A percentile compares a stretch with the other conserved stretches of the same genome.
These are phyloP conservation scores for Rhinella marina DNA, from an alignment of 2,797 vertebrate genomes.

Conservation along the genomic window DNA sequence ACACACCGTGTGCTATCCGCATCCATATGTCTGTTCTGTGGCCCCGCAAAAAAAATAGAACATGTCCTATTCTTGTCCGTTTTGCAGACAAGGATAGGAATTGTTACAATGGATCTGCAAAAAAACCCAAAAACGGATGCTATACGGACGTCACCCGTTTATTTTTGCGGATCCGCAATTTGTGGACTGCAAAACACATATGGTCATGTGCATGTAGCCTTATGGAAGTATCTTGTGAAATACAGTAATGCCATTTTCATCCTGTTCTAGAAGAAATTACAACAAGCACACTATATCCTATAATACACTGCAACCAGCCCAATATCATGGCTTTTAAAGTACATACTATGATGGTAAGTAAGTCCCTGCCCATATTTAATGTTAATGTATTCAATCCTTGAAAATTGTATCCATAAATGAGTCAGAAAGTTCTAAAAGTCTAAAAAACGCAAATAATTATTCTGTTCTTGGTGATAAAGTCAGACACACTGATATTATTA, in stretches of 20 bases:
- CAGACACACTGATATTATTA: not conserved
- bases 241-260: not conserved
- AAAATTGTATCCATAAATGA: not conserved
- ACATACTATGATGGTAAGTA: not conserved
- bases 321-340: not conserved
- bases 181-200: too few relatives aligned
- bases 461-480: conserved; percentile 18
- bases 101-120: too few relatives aligned
- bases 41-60: too few relatives aligned
- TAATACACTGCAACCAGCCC: not conserved
- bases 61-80: too few relatives aligned
- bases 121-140: too few relatives aligned
- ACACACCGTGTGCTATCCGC: too few relatives aligned
- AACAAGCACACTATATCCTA: not conserved
- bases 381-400: not conserved
- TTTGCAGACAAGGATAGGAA: too few relatives aligned
- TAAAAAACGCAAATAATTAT: conserved; percentile 4
- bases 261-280: not conserved
- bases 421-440: not conserved
- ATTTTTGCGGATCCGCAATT: too few relatives aligned
- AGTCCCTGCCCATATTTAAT: not conserved
- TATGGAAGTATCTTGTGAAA: not conserved
- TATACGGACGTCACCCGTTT: too few relatives aligned
- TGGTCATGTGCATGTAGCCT: too few relatives aligned
- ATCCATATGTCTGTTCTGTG: too few relatives aligned